Evolutionary conservation across 2,797 vertebrate genomes (phyloP).

Genomic region (Sebastes variabilis): DNA sequence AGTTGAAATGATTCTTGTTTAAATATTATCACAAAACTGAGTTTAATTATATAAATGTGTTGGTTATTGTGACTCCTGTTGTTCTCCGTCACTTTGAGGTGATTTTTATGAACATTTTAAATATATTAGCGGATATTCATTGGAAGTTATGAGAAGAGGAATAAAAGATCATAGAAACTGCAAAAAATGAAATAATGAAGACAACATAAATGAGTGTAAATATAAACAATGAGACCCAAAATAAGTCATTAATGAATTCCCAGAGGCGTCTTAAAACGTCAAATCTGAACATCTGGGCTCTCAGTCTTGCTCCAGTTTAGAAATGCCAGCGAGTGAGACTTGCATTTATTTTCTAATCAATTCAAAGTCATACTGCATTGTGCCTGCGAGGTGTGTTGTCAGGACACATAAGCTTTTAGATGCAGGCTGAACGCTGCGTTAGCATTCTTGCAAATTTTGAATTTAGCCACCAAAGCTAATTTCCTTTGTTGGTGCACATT

Average conservation of each 20-base stretch:
- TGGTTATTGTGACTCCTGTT: not conserved
- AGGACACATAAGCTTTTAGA: constrained; percentile 26
- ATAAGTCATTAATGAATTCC: not conserved
- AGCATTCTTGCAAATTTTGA: constrained; percentile 37
- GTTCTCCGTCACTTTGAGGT: not conserved
- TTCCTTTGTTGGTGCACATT: constrained; percentile 31
- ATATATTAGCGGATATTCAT: not conserved
- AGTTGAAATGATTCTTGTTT: not conserved
- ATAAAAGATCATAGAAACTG: not conserved
- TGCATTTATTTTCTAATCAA: constrained; percentile 44
- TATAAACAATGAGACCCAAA: not conserved
- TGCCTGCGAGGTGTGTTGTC: constrained; percentile 26
- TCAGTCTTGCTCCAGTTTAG: not conserved
- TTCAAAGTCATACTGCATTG: constrained; percentile 45
- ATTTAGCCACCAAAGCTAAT: constrained; percentile 51
- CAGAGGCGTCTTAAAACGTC: constrained; percentile 8
- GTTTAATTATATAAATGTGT: not conserved
- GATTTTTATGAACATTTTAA: not conserved
- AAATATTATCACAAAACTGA: not conserved
- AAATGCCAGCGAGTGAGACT: constrained; percentile 27
- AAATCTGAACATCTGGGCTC: constrained; percentile 2
- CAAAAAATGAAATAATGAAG: not conserved
- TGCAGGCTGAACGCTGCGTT: constrained; percentile 10
- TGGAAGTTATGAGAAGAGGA: not conserved
- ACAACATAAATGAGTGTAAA: not conserved